phyloP scores from a whole-genome alignment of 1,140 invertebrate genomes.

The Diuraphis noxia region DNA sequence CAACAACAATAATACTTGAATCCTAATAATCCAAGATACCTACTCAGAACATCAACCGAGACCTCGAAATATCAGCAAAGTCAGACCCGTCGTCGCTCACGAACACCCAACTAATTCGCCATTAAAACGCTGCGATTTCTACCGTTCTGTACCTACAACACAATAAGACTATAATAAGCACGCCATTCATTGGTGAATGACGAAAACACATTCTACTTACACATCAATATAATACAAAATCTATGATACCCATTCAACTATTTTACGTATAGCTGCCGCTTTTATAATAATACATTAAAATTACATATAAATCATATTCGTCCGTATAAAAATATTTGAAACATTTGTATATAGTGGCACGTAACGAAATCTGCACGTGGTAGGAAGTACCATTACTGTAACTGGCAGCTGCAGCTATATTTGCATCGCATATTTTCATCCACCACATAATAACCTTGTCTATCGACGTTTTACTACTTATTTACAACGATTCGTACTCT shows the following conservation, averaged over 20 bases:
- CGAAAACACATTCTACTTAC: not conserved
- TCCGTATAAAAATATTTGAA: not conserved
- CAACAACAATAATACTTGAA: not conserved
- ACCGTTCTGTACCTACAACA: not conserved
- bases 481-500: not conserved
- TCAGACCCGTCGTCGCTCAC: not conserved
- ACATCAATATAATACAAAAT: not conserved
- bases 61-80: slow-evolving; percentile 33
- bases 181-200: not conserved
- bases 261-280: not conserved
- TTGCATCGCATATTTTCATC: not conserved
- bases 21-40: not conserved
- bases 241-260: too few relatives aligned
- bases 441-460: slow-evolving; percentile 21
- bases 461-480: not conserved
- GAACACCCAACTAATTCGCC: not conserved
- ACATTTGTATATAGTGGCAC: not conserved
- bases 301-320: not conserved
- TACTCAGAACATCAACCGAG: not conserved
- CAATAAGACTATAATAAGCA: not conserved
- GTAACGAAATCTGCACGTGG: not conserved
- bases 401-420: not conserved
- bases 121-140: not conserved
- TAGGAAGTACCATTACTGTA: not conserved
- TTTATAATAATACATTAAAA: not conserved